A percentile compares a stretch with the other conserved stretches of the same genome.
phyloP scores from a whole-genome alignment of 2,113 vertebrate genomes.

The Leucosticte australis region DNA sequence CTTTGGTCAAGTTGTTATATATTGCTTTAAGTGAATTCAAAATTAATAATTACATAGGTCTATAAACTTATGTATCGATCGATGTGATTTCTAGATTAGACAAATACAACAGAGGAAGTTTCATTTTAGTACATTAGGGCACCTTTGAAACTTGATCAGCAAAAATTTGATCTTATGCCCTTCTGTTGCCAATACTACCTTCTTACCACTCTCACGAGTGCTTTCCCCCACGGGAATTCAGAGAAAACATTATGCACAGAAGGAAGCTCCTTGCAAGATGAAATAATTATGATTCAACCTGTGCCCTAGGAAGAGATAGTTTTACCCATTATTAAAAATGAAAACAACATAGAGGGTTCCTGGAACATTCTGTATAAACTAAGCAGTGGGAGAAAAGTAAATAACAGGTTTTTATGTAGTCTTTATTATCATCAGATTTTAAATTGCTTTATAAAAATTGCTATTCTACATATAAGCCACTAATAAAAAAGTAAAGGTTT shows the following conservation, averaged over 20 bases:
- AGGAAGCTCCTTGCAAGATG: background rate
- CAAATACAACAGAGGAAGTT: background rate
- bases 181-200: background rate
- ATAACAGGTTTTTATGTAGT: background rate
- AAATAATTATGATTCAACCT: background rate
- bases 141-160: background rate
- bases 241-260: background rate
- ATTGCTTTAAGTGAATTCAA: slow-evolving; percentile 32
- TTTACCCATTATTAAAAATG: background rate
- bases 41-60: slow-evolving; percentile 4
- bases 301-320: background rate
- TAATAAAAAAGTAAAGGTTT: background rate
- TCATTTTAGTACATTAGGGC: background rate
- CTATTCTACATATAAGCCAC: background rate
- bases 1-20: background rate
- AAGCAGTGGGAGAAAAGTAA: background rate
- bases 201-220: background rate
- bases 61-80: background rate
- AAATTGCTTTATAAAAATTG: background rate
- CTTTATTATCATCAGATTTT: background rate
- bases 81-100: background rate
- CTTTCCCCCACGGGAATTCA: background rate
- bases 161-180: background rate
- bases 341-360: background rate
- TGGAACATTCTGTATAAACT: background rate